These are phyloP conservation scores for Chaetoderma sp. DNA, from an alignment of 2,888 invertebrate genomes.

Conservation along the genomic window DNA sequence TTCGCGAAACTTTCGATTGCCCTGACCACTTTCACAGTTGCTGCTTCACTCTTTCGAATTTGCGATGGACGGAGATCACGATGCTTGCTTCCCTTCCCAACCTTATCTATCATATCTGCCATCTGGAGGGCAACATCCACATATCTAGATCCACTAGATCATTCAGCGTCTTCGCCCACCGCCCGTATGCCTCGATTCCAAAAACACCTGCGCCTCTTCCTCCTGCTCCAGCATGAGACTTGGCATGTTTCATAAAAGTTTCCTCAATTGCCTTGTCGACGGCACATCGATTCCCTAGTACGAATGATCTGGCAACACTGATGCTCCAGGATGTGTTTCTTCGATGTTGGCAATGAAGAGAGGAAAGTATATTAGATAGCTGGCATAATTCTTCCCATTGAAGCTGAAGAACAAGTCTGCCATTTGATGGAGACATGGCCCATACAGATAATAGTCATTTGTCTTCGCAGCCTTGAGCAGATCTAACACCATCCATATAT, in stretches of 20 bases:
- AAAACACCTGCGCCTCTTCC: constrained; percentile 17
- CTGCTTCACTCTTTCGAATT: constrained; percentile 14
- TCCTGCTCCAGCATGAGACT: constrained; percentile 25
- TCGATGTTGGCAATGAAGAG: constrained; percentile 29
- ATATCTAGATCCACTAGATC: neutral
- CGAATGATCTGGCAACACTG: constrained; percentile 29
- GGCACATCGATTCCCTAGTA: constrained; percentile 27
- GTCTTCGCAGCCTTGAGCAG: constrained; percentile 22
- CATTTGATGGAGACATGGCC: constrained; percentile 5
- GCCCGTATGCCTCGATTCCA: constrained; percentile 21
- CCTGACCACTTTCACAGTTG: neutral
- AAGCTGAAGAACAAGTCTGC: constrained; percentile 29
- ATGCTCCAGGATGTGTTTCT: constrained; percentile 30
- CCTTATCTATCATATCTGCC: constrained; percentile 12
- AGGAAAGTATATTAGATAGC: constrained; percentile 27
- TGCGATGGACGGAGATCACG: constrained; percentile 21
- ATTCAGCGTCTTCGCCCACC: constrained; percentile 13
- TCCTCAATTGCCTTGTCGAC: constrained; percentile 37
- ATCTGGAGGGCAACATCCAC: neutral
- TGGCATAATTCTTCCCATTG: constrained; percentile 31
- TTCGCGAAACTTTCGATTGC: constrained; percentile 20
- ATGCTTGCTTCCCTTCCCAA: constrained; percentile 9
- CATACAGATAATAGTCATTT: constrained; percentile 20
- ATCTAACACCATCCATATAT: constrained; percentile 9
- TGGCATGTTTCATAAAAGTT: constrained; percentile 32